Evolutionary conservation across 2,113 vertebrate genomes (phyloP).

Genomic region (Nothoprocta pentlandii): DNA sequence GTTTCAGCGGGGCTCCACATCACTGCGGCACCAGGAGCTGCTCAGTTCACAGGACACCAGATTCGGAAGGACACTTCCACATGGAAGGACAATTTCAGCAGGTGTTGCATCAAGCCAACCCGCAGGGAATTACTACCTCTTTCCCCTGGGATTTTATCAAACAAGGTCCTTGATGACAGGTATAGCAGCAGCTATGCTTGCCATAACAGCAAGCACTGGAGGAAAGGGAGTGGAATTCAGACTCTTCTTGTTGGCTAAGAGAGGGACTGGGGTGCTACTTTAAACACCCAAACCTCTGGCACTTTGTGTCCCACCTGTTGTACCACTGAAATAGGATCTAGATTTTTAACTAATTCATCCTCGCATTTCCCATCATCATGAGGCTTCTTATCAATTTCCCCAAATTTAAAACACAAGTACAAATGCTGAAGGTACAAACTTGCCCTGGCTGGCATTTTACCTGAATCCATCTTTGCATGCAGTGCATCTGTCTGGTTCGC

Average conservation of each 20-base stretch:
- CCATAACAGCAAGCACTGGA: neutral
- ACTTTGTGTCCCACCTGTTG: neutral
- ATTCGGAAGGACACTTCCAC: neutral
- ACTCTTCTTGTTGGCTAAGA: neutral
- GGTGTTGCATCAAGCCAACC: neutral
- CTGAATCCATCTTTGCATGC: conserved; percentile 89
- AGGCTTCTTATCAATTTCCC: neutral
- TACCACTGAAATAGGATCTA: neutral
- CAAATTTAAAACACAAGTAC: neutral
- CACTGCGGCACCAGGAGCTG: accelerated
- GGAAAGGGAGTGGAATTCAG: neutral
- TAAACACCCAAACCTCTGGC: neutral
- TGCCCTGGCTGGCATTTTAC: conserved; percentile 59
- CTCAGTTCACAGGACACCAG: neutral
- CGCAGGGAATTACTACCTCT: neutral
- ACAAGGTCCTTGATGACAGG: neutral
- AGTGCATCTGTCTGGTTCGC: conserved; percentile 84
- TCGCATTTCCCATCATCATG: neutral
- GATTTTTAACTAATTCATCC: neutral
- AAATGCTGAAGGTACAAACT: neutral
- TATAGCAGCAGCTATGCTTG: neutral
- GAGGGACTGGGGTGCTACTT: neutral
- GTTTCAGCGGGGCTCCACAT: neutral
- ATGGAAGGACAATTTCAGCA: neutral
- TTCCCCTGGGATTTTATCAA: neutral